Conservation (phyloP, 2,888 invertebrate genomes). For the Oligia latruncula region DNA sequence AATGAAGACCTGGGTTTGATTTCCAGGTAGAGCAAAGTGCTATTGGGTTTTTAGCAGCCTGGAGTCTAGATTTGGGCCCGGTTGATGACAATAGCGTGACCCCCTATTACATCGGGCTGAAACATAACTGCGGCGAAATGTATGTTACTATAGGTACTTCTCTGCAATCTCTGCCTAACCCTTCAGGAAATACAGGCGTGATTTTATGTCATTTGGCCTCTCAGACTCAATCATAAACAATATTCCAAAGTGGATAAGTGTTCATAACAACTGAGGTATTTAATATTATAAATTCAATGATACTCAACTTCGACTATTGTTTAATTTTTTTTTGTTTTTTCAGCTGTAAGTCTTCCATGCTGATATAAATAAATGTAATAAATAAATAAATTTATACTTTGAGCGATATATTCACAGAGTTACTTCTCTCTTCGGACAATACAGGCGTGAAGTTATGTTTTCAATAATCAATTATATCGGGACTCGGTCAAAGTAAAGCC, state of each 20-base stretch:
- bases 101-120: background rate
- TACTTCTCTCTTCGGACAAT: background rate
- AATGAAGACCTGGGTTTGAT: background rate
- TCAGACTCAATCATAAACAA: constrained; percentile 13
- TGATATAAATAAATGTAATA: too few species aligned
- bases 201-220: background rate
- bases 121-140: background rate
- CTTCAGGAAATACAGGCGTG: background rate
- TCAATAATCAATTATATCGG: constrained; percentile 38
- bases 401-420: constrained; percentile 19
- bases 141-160: background rate
- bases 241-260: constrained; percentile 6
- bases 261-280: background rate
- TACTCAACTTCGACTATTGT: constrained; percentile 17
- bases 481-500: constrained; percentile 55
- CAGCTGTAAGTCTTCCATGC: too few species aligned
- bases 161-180: background rate
- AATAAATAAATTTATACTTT: background rate
- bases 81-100: too few species aligned
- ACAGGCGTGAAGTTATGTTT: too few species aligned
- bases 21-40: background rate
- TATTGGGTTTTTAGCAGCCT: background rate
- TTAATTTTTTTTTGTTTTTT: too few species aligned
- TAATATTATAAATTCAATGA: constrained; percentile 6
- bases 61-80: too few species aligned